Evolutionary conservation across 1,140 invertebrate genomes (phyloP).

Genomic region (Archegozetes longisetosus): DNA sequence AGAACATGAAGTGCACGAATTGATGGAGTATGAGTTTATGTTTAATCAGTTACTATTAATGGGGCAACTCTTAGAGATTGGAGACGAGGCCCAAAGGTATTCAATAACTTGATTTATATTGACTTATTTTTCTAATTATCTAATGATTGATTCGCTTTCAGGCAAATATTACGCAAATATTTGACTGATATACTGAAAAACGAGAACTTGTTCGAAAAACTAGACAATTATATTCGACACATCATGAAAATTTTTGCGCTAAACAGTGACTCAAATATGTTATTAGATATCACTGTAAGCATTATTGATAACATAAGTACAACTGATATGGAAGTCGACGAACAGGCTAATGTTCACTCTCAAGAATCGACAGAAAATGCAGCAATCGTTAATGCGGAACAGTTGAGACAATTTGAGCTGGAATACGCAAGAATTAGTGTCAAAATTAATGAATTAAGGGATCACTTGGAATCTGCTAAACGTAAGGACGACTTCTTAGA

Average conservation of each 20-base stretch:
- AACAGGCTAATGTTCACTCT: neutral
- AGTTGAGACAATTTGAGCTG: neutral
- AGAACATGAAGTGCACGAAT: neutral
- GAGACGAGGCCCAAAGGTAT: slow-evolving; percentile 9
- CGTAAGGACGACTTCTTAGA: neutral
- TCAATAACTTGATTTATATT: neutral
- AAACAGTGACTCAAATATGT: neutral
- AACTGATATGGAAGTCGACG: neutral
- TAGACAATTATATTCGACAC: neutral
- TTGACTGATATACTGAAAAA: neutral
- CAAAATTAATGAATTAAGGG: slow-evolving; percentile 5
- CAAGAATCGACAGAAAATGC: neutral
- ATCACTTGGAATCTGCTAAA: neutral
- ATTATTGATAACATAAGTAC: neutral
- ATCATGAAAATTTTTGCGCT: slow-evolving; percentile 8
- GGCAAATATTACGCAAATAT: neutral
- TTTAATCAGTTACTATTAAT: slow-evolving; percentile 7
- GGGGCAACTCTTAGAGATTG: neutral
- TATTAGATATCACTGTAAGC: slow-evolving; percentile 1
- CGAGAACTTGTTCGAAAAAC: neutral
- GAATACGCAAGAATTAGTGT: neutral
- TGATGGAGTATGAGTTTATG: neutral
- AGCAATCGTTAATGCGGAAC: neutral
- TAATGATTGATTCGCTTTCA: neutral
- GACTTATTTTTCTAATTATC: neutral